These are phyloP conservation scores for Porites cylindrica DNA, from an alignment of 92 coral and sea anemone genomes.

Conservation along the genomic window DNA sequence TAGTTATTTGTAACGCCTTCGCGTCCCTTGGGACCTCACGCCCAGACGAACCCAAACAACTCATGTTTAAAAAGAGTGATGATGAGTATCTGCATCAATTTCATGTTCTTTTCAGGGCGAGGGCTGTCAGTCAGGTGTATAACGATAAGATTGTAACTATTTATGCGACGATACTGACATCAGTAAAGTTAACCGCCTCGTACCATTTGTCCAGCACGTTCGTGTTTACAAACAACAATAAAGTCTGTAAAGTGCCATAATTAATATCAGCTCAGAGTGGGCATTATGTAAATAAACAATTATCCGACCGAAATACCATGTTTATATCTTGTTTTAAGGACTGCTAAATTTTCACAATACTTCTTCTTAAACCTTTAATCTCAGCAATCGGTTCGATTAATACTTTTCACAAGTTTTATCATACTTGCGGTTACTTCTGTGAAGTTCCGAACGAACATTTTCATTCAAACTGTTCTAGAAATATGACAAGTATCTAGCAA, in stretches of 20 bases:
- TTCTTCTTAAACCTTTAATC: slow-evolving; percentile 2
- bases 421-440: slow-evolving; percentile 12
- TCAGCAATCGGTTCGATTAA: background rate
- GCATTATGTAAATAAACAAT: slow-evolving; percentile 51
- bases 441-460: background rate
- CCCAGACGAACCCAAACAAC: slow-evolving; percentile 59
- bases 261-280: slow-evolving; percentile 19
- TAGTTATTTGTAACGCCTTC: slow-evolving; percentile 29
- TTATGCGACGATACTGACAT: background rate
- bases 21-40: slow-evolving; percentile 57
- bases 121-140: too few relatives aligned
- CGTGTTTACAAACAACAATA: slow-evolving; percentile 40
- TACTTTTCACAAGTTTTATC: background rate
- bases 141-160: background rate
- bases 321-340: slow-evolving; percentile 21
- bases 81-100: too few relatives aligned
- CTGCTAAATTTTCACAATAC: slow-evolving; percentile 19
- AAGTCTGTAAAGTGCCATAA: slow-evolving; percentile 16
- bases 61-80: background rate
- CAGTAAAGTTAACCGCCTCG: background rate
- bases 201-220: background rate
- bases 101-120: background rate
- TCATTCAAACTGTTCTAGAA: slow-evolving; percentile 13
- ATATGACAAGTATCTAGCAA: slow-evolving; percentile 20
- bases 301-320: slow-evolving; percentile 27